Evolutionary conservation across 2,888 invertebrate genomes (phyloP).

Genomic region (Oligia strigilis): DNA sequence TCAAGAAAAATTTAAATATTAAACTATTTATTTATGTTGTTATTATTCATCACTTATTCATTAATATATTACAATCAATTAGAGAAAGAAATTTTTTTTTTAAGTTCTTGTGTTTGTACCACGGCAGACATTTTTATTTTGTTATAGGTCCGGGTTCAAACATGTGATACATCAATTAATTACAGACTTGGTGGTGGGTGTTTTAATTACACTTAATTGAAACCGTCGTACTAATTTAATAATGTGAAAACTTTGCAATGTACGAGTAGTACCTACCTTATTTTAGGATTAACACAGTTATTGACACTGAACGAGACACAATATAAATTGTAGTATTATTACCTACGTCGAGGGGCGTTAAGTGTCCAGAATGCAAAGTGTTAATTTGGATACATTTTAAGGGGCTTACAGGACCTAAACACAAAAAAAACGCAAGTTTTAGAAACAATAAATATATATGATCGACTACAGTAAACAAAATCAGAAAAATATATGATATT

Average conservation of each 20-base stretch:
- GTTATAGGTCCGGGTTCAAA: background rate
- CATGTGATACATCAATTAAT: conserved; percentile 26
- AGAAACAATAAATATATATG: too few relatives aligned
- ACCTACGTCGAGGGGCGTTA: too few relatives aligned
- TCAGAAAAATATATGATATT: too few relatives aligned
- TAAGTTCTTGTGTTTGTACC: background rate
- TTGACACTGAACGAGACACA: too few relatives aligned
- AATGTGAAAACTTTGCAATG: background rate
- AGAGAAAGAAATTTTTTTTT: background rate
- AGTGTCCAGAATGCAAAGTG: too few relatives aligned
- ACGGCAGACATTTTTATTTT: background rate
- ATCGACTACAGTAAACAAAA: too few relatives aligned
- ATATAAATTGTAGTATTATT: too few relatives aligned
- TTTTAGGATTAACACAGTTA: background rate
- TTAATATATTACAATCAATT: too few relatives aligned
- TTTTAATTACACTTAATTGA: conserved; percentile 21
- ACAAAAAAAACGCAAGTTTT: too few relatives aligned
- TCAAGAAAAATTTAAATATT: background rate
- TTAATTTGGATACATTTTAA: background rate
- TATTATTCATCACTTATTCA: background rate
- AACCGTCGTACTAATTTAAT: conserved; percentile 7
- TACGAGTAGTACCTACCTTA: background rate
- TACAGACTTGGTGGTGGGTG: background rate
- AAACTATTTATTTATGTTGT: background rate
- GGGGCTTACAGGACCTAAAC: too few relatives aligned